Evolutionary conservation across 2,113 vertebrate species (phyloP).

Genomic region (Chionodraco myersi): DNA sequence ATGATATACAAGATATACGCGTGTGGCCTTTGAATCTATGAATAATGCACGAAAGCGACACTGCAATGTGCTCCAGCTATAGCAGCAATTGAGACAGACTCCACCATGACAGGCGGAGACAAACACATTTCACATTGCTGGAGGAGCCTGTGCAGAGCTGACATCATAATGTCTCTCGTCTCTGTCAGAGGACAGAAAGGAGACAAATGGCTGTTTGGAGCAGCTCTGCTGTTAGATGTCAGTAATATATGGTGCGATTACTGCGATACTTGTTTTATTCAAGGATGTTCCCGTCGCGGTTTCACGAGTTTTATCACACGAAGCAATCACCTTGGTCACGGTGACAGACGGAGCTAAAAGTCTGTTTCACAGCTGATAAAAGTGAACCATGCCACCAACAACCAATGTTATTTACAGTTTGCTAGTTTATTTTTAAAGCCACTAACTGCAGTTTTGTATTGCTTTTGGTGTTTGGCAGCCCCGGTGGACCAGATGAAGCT

Average conservation of each 20-base stretch:
- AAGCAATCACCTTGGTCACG: neutral
- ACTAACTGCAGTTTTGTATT: neutral
- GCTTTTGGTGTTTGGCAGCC: neutral
- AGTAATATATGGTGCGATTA: constrained; percentile 35
- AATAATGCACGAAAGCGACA: constrained; percentile 71
- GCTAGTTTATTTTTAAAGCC: neutral
- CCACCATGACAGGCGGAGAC: constrained; percentile 70
- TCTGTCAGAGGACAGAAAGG: constrained; percentile 57
- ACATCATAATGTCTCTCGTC: constrained; percentile 73
- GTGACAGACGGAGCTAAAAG: constrained; percentile 1
- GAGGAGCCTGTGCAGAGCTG: constrained; percentile 59
- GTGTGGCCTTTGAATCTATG: constrained; percentile 65
- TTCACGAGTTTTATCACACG: constrained; percentile 30
- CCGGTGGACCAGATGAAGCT: neutral
- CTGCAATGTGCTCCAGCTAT: constrained; percentile 40
- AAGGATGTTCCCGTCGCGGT: constrained; percentile 19
- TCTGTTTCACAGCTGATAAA: constrained; percentile 37
- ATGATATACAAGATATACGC: constrained; percentile 71
- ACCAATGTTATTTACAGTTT: constrained; percentile 4
- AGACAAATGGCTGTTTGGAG: constrained; percentile 55
- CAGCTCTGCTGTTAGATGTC: constrained; percentile 50
- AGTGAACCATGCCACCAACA: constrained; percentile 10
- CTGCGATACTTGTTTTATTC: constrained; percentile 42
- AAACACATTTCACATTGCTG: constrained; percentile 77
- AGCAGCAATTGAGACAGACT: constrained; percentile 66